Evolutionary conservation across 1,140 invertebrate species (phyloP).

Genomic region (Drosophila yakuba): DNA sequence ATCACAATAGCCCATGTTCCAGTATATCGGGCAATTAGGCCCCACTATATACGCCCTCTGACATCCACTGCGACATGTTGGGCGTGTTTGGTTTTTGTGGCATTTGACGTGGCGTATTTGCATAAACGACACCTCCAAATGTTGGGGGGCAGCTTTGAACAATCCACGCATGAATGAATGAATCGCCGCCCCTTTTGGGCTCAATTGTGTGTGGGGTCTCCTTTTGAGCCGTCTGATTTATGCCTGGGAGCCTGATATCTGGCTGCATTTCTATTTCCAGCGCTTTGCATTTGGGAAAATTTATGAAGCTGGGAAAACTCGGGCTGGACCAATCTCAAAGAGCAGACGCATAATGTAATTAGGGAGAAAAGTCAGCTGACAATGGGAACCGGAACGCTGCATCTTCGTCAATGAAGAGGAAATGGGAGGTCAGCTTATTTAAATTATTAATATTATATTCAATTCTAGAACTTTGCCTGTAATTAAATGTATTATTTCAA

Average conservation of each 20-base stretch:
- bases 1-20: slow-evolving; percentile 42
- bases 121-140: slow-evolving; percentile 79
- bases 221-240: slow-evolving; percentile 59
- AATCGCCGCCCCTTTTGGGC: slow-evolving; percentile 9
- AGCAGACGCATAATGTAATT: slow-evolving; percentile 69
- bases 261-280: slow-evolving; percentile 29
- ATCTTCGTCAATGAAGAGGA: neutral
- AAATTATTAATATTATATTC: neutral
- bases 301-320: slow-evolving; percentile 71
- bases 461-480: neutral
- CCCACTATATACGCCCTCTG: slow-evolving; percentile 55
- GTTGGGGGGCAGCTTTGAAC: slow-evolving; percentile 35
- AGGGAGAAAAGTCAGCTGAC: slow-evolving; percentile 28
- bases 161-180: slow-evolving; percentile 72
- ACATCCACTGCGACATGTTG: slow-evolving; percentile 62
- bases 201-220: slow-evolving; percentile 55
- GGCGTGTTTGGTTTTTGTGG: slow-evolving; percentile 49
- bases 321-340: slow-evolving; percentile 40
- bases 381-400: slow-evolving; percentile 48
- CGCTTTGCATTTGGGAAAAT: slow-evolving; percentile 60
- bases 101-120: slow-evolving; percentile 64
- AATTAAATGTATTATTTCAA: neutral
- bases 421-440: neutral
- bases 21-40: slow-evolving; percentile 41
- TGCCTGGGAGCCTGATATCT: slow-evolving; percentile 64